These are phyloP conservation scores for Prolemur simus DNA, from an alignment of 2,113 vertebrate genomes.

Conservation along the genomic window DNA sequence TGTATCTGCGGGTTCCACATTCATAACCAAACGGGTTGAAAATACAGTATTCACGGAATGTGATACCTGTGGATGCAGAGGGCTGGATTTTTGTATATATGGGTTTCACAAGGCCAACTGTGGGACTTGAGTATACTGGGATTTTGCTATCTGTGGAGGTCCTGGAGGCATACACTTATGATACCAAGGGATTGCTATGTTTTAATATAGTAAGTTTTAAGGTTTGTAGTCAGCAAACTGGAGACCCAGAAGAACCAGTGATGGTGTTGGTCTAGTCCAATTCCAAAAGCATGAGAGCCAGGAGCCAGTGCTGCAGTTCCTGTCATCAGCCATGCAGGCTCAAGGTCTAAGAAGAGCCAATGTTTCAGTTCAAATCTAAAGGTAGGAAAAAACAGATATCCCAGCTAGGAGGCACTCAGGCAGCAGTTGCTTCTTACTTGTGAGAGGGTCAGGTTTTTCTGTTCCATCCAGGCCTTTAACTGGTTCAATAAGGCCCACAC, in stretches of 20 bases:
- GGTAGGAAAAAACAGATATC: background rate
- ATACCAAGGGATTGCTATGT: background rate
- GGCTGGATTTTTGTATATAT: fast-evolving
- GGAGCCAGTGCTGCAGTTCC: background rate
- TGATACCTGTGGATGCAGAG: background rate
- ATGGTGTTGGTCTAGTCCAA: background rate
- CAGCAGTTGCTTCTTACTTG: background rate
- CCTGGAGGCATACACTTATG: background rate
- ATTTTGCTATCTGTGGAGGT: background rate
- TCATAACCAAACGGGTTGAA: background rate
- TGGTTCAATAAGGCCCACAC: background rate
- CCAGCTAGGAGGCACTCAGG: background rate
- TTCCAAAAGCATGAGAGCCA: background rate
- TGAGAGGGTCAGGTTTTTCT: background rate
- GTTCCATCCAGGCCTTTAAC: background rate
- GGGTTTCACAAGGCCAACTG: background rate
- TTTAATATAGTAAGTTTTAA: background rate
- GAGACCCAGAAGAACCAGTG: background rate
- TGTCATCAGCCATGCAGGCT: background rate
- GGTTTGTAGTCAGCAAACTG: background rate
- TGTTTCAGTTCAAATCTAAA: background rate
- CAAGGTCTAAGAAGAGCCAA: background rate
- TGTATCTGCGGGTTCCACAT: background rate
- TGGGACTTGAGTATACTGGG: background rate
- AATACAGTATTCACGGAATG: background rate